Evolutionary conservation across 2,113 vertebrate genomes (phyloP).

Genomic region (Centropus bengalensis): DNA sequence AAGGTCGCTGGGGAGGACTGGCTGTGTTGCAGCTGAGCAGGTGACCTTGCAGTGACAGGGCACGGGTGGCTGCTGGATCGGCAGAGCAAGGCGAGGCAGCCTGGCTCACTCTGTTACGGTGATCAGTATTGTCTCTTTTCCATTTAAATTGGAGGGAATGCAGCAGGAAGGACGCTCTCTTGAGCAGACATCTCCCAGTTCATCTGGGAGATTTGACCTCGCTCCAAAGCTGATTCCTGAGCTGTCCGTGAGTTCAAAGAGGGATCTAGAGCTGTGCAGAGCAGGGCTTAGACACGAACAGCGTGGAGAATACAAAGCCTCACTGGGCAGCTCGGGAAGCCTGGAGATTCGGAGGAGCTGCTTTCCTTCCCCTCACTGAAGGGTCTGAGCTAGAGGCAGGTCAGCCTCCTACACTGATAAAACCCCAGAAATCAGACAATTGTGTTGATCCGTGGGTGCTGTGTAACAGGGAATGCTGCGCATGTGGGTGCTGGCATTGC

Average conservation of each 20-base stretch:
- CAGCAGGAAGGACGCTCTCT: not conserved
- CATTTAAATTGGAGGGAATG: not conserved
- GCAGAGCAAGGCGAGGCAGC: too few species aligned
- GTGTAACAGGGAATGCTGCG: fast-evolving
- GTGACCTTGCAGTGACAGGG: too few species aligned
- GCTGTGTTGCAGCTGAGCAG: too few species aligned
- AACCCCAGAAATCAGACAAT: not conserved
- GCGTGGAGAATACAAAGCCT: not conserved
- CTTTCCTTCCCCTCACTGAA: not conserved
- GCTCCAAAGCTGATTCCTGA: not conserved
- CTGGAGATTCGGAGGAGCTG: not conserved
- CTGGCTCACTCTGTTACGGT: not conserved
- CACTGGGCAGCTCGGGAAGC: too few species aligned
- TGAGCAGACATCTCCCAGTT: not conserved
- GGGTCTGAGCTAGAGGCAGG: not conserved
- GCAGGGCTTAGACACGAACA: not conserved
- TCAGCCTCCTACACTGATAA: not conserved
- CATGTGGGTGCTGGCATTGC: not conserved
- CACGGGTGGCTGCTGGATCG: not conserved
- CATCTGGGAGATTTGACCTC: not conserved
- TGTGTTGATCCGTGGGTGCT: too few species aligned
- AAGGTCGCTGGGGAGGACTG: not conserved
- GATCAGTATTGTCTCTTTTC: not conserved
- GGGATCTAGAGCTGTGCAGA: not conserved
- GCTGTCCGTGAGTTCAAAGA: not conserved